Conservation (phyloP, 2,113 vertebrate genomes). For the Eublepharis macularius region DNA sequence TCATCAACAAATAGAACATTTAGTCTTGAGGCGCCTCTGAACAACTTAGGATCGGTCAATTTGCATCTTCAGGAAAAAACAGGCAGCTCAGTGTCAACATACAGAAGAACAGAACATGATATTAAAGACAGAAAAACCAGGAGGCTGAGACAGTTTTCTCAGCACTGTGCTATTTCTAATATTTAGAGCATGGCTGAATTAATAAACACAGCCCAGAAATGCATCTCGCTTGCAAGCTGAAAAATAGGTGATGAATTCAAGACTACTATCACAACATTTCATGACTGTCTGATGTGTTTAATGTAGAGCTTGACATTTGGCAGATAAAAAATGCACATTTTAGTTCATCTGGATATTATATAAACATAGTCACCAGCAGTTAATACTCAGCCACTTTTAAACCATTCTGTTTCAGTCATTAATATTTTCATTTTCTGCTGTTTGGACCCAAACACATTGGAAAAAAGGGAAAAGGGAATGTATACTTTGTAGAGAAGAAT, state of each 20-base stretch:
- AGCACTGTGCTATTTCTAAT: not conserved
- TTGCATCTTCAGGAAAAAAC: slow-evolving; percentile 34
- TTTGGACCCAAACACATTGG: slow-evolving; percentile 35
- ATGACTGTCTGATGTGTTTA: slow-evolving; percentile 21
- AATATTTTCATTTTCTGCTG: slow-evolving; percentile 45
- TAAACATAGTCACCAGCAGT: slow-evolving; percentile 43
- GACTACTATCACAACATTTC: not conserved
- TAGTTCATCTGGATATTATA: slow-evolving; percentile 36
- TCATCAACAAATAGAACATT: slow-evolving; percentile 21
- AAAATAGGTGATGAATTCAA: slow-evolving; percentile 52
- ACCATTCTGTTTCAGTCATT: slow-evolving; percentile 15
- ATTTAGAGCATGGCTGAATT: not conserved
- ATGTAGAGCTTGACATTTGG: slow-evolving; percentile 28
- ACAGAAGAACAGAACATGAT: not conserved
- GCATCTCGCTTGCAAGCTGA: slow-evolving; percentile 21
- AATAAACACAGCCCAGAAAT: slow-evolving; percentile 18
- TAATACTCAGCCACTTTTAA: slow-evolving; percentile 21
- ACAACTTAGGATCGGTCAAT: slow-evolving; percentile 19
- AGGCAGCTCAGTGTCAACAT: slow-evolving; percentile 21
- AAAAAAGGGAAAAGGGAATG: slow-evolving; percentile 29
- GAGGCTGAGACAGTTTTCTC: not conserved
- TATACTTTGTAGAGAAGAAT: slow-evolving; percentile 5
- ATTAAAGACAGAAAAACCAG: slow-evolving; percentile 16
- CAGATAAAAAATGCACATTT: slow-evolving; percentile 37
- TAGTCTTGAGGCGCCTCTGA: not conserved